These are phyloP conservation scores for Coecobrya sp. DNA, from an alignment of 2,888 invertebrate genomes.

Conservation along the genomic window DNA sequence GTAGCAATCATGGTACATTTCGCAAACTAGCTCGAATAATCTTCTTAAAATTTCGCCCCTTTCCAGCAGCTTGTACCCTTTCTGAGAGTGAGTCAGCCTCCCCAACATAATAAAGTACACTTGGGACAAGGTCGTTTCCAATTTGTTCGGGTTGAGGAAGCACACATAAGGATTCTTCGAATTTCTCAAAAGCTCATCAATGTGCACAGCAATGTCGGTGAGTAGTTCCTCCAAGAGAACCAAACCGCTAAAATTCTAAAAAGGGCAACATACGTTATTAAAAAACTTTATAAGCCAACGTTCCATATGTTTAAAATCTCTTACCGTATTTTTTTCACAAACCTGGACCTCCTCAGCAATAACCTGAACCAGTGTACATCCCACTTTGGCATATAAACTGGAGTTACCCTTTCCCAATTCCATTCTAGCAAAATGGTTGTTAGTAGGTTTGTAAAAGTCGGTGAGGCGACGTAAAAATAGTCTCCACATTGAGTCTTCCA, in stretches of 20 bases:
- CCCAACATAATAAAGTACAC: slow-evolving; percentile 98
- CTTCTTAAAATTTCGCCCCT: slow-evolving; percentile 90
- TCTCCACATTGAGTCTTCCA: slow-evolving; percentile 91
- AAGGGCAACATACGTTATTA: no score
- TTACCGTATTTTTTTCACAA: slow-evolving; percentile 79
- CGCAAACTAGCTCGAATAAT: slow-evolving; percentile 87
- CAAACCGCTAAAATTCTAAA: slow-evolving; percentile 85
- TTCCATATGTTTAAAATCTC: slow-evolving; percentile 74
- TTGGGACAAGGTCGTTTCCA: slow-evolving; percentile 96
- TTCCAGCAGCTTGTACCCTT: slow-evolving; percentile 91
- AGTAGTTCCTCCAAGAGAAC: slow-evolving; percentile 92
- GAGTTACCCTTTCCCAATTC: slow-evolving; percentile 90
- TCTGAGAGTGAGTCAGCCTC: slow-evolving; percentile 89
- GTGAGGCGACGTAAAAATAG: slow-evolving; percentile 93
- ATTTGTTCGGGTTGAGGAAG: slow-evolving; percentile 95
- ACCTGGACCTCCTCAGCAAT: slow-evolving; percentile 91
- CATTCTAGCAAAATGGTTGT: slow-evolving; percentile 95
- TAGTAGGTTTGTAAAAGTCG: slow-evolving; percentile 95
- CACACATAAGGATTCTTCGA: slow-evolving; percentile 95
- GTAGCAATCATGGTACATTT: slow-evolving; percentile 96
- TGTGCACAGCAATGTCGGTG: slow-evolving; percentile 92
- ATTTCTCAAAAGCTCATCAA: slow-evolving; percentile 91
- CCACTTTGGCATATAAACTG: slow-evolving; percentile 88
- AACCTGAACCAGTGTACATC: slow-evolving; percentile 92
- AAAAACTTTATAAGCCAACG: no score